Evolutionary conservation across 2,888 invertebrate species (phyloP).

Genomic region (Megaustenia siamemsis): DNA sequence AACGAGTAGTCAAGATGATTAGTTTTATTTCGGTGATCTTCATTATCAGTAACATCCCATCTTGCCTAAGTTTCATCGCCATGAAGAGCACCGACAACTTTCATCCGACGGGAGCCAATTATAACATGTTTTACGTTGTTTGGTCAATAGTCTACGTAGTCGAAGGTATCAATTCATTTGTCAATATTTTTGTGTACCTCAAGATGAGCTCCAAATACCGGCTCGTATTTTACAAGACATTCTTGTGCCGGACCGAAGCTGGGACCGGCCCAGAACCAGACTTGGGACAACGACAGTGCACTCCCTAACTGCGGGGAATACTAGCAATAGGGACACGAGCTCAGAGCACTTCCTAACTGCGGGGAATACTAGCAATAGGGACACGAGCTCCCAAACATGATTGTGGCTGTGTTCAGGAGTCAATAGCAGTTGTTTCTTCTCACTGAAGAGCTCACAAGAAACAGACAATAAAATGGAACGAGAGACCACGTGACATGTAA

Average conservation of each 20-base stretch:
- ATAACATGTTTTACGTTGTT: slow-evolving; percentile 34
- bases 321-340: no score
- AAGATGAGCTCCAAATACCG: slow-evolving; percentile 44
- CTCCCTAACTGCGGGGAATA: no score
- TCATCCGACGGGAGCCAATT: slow-evolving; percentile 22
- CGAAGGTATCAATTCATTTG: slow-evolving; percentile 27
- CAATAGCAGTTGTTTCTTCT: no score
- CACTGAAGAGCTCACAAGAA: no score
- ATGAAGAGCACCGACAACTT: background rate
- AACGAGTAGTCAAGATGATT: slow-evolving; percentile 26
- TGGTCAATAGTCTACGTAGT: slow-evolving; percentile 30
- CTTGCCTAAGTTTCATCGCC: slow-evolving; percentile 30
- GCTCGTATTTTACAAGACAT: background rate
- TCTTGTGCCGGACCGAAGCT: slow-evolving; percentile 8
- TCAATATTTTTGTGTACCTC: slow-evolving; percentile 23
- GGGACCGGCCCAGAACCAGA: background rate
- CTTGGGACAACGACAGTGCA: background rate
- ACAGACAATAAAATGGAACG: no score
- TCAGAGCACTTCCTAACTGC: no score
- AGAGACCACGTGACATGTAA: no score
- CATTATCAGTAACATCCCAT: slow-evolving; percentile 33
- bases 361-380: no score
- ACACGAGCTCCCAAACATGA: no score
- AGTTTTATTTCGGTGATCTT: slow-evolving; percentile 8
- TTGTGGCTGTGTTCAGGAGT: no score